Percentiles rank a stretch among this genome's conserved stretches.
These are phyloP conservation scores for Ascidia mentula DNA, from an alignment of 23 tunicate genomes.

Conservation along the genomic window DNA sequence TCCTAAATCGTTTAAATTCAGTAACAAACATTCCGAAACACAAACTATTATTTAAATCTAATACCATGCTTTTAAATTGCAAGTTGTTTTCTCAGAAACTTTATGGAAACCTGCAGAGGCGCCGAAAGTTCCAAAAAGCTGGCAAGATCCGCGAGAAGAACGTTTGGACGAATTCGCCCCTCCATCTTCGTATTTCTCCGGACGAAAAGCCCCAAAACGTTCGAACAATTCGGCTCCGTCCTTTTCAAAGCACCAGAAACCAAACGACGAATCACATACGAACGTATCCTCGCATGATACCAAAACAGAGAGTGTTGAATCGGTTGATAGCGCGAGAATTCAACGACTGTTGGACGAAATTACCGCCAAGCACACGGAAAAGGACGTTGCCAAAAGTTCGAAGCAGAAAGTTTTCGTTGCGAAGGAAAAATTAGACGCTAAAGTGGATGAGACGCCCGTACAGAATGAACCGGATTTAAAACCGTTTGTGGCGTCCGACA, in stretches of 20 bases:
- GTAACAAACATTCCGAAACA: no score
- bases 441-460: background rate
- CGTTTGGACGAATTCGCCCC: conserved; percentile 69
- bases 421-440: background rate
- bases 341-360: conserved; percentile 40
- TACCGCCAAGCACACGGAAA: background rate
- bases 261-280: background rate
- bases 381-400: background rate
- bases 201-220: background rate
- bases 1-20: no score
- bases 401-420: background rate
- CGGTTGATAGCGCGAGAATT: conserved; percentile 31
- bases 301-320: background rate
- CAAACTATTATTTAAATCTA: no score
- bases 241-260: background rate
- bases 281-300: background rate
- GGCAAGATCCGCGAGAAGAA: conserved; percentile 67
- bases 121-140: conserved; percentile 46
- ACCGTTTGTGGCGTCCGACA: conserved; percentile 46
- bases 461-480: conserved; percentile 3
- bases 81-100: background rate
- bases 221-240: background rate
- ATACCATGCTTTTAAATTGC: no score
- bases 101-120: conserved; percentile 62
- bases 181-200: conserved; percentile 43